These are phyloP conservation scores for Sternarchorhynchus goeldii DNA, from an alignment of 2,797 vertebrate species.

Conservation along the genomic window DNA sequence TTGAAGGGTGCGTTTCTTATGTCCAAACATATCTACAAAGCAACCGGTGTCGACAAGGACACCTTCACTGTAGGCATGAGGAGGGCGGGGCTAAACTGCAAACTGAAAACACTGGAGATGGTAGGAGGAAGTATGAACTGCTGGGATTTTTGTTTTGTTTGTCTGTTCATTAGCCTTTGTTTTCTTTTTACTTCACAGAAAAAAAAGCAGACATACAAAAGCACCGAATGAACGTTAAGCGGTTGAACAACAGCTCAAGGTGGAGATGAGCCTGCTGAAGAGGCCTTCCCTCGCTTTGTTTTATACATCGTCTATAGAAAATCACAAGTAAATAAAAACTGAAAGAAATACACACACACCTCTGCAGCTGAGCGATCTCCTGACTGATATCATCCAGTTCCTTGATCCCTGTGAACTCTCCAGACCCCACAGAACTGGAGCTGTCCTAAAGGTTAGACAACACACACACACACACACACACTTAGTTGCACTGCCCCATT, in stretches of 20 bases:
- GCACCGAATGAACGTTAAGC: too few relatives aligned
- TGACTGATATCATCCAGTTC: slow-evolving; percentile 96
- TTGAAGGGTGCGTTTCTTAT: slow-evolving; percentile 36
- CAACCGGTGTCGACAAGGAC: slow-evolving; percentile 33
- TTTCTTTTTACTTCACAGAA: neutral
- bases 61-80: slow-evolving; percentile 34
- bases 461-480: slow-evolving; percentile 22
- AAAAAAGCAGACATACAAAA: neutral
- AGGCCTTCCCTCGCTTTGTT: too few relatives aligned
- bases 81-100: neutral
- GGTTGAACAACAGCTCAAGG: too few relatives aligned
- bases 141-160: too few relatives aligned
- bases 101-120: slow-evolving; percentile 5
- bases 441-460: slow-evolving; percentile 79
- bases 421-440: slow-evolving; percentile 88
- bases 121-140: neutral
- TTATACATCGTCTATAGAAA: too few relatives aligned
- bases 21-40: slow-evolving; percentile 45
- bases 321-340: neutral
- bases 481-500: neutral
- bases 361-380: slow-evolving; percentile 93
- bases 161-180: neutral
- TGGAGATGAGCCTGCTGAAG: too few relatives aligned
- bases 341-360: slow-evolving; percentile 69
- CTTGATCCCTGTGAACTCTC: slow-evolving; percentile 96